Base-by-base conservation (phyloP, 1,140 invertebrate genomes). In the Tetraneura akinire region DNA sequence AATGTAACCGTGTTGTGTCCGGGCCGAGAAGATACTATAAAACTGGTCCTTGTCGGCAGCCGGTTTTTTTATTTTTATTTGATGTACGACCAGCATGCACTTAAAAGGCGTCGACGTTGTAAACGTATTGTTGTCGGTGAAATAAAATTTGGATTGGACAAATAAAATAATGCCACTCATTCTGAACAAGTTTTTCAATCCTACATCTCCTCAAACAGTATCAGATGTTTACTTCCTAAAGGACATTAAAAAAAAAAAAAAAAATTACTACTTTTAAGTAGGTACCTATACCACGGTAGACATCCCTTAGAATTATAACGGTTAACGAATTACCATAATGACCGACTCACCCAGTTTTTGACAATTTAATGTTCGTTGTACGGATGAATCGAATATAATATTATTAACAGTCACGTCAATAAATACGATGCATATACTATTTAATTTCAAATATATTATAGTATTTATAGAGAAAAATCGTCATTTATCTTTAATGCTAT, bases 251-350 rank as follows among this genome's bases (percentile, higher is more conserved):
- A 37, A 37, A 37, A 8, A 37, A 37, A 3, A 49, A 18, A 70
- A 70, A 70, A 21, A 55, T 18, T 8, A 37, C 32, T 37, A 32
- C 47, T 76, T 76, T 37, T 26, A 18, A 37, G 29, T 55, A 23
- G n/a, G n/a, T n/a, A n/a, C n/a, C n/a, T 53, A 21, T 10, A 32
- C 26, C 16, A 47, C 5, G 26, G 29, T 37, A 68, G 9, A 29
- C 42, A 26, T 71, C 68, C 47, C 23, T 3, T 29, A 9, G 1
- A 29, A 37, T 4, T 66, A 37, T 62, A 71, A 71, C 68, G 21
- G 68, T 71, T 49, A 51, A 51, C 42, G 29, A 32, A 73, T 73
- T 73, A 73, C 70, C 70, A 73, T 73, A 73, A 32, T 73, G 49
- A 73, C 70, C 70, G 47, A 51, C 47, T 73, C 49, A 53, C 70